Base-by-base conservation (phyloP, 2,797 vertebrate species). In the Paedocypris micromegethes region DNA sequence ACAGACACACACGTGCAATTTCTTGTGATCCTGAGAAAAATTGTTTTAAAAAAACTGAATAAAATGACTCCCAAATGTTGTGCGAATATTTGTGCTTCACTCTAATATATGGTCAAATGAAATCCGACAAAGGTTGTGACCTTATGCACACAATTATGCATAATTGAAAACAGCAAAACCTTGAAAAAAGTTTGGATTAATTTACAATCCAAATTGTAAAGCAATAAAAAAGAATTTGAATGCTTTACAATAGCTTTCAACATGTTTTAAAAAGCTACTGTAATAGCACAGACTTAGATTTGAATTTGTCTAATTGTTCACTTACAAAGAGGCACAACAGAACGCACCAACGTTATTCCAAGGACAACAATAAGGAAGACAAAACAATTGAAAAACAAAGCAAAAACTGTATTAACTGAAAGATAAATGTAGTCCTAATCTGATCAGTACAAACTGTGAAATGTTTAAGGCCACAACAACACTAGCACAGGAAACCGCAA, bases 351-450 rank as follows among this genome's bases (percentile, higher is more conserved):
- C 79, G 81, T 79, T 82, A 83, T 78, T 82, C 87, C 83, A 79
- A 77, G 74, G 79, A 83, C 77, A 76, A 84, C 88, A 89, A 87
- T 79, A 82, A 87, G 86, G 89, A 92, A 93, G 92, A 93, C 86
- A 81, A 73, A 85, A 23, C 23, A 1, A 23, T 23, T 82, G 72
- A 74, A 85, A 86, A 80, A 54, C 41, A 74, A 70, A 80, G 48
- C 43, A 61, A 75, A 72, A 77, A 49, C 9, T 46, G 4, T 9
- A 47, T 47, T 38, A 37, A 37, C 64, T 53, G 9, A 42, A 7
- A 62, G 63, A 50, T 9, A 5, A 5, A 44, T 49, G 5, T 47
- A 40, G 45, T 23, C 23, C 23, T 23, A 23, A 23, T 23, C 23
- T 23, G 23, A 23, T 23, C 23, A 65, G 53, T 77, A 54, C 45